A percentile compares a stretch with the other conserved stretches of the same genome.
Evolutionary conservation across 2,113 vertebrate genomes (phyloP).

Genomic region (Todiramphus chloris): DNA sequence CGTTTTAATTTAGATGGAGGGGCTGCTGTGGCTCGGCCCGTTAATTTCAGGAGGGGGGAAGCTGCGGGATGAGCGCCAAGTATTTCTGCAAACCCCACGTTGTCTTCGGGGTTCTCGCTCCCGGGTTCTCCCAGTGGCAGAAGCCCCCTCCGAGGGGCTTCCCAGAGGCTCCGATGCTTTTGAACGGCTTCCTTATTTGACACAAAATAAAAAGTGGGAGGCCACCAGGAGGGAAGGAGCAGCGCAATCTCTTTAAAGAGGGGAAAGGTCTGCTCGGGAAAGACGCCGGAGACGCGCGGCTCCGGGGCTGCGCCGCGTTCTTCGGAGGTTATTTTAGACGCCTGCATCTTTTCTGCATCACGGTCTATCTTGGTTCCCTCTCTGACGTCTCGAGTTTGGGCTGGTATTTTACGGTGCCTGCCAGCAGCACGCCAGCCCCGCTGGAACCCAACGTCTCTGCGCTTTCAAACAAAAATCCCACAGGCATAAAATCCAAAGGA

Average conservation of each 20-base stretch:
- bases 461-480: neutral
- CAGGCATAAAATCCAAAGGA: neutral
- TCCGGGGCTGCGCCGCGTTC: neutral
- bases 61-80: neutral
- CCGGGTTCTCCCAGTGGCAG: neutral
- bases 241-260: neutral
- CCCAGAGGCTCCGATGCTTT: neutral
- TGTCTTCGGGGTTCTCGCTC: neutral
- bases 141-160: neutral
- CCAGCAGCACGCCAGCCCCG: constrained; percentile 2
- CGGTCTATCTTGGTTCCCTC: constrained; percentile 46
- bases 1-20: neutral
- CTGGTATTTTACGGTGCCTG: neutral
- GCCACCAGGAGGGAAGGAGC: neutral
- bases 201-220: neutral
- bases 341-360: constrained; percentile 35
- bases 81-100: neutral
- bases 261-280: neutral
- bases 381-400: constrained; percentile 26
- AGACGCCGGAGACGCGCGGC: neutral
- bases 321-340: neutral
- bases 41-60: neutral
- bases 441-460: neutral
- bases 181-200: neutral
- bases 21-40: neutral